Conservation (phyloP, 2,888 invertebrate species). For the Argyra leucocephala region DNA sequence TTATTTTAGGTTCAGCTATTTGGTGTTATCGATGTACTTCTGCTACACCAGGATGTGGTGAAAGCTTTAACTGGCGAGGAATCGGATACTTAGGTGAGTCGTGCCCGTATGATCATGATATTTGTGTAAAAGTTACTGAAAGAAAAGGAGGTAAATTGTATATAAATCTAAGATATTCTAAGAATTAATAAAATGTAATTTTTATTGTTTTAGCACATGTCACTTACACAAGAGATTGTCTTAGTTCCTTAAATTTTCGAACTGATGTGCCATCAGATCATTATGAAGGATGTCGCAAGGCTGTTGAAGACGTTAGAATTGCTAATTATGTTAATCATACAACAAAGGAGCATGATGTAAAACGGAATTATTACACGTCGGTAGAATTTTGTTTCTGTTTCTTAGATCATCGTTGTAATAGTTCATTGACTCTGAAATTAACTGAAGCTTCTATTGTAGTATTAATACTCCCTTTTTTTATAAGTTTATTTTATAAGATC, state of each 20-base stretch:
- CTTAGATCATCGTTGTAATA: constrained; percentile 80
- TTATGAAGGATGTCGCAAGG: constrained; percentile 80
- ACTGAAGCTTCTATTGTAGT: too few relatives aligned
- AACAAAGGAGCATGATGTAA: constrained; percentile 74
- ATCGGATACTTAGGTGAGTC: constrained; percentile 63
- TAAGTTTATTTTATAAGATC: too few relatives aligned
- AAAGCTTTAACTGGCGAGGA: constrained; percentile 72
- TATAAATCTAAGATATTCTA: too few relatives aligned
- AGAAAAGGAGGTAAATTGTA: constrained; percentile 70
- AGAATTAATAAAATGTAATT: too few relatives aligned
- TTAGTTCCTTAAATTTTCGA: constrained; percentile 68
- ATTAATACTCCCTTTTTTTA: too few relatives aligned
- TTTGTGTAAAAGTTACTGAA: constrained; percentile 83
- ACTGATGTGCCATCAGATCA: constrained; percentile 85
- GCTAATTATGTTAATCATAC: constrained; percentile 82
- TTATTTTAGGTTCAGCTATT: constrained; percentile 52
- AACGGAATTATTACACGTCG: constrained; percentile 69
- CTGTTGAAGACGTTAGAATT: constrained; percentile 66
- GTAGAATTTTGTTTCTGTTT: constrained; percentile 85
- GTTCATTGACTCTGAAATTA: constrained; percentile 24
- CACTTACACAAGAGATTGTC: constrained; percentile 73
- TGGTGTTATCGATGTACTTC: constrained; percentile 87
- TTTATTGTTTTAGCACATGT: constrained; percentile 53
- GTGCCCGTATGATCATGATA: constrained; percentile 74
- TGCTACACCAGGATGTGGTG: constrained; percentile 79